Percentiles rank a stretch among this genome's conserved stretches.
phyloP scores from a whole-genome alignment of 35 echinoderm and acorn worm species.

The Apostichopus japonicus region DNA sequence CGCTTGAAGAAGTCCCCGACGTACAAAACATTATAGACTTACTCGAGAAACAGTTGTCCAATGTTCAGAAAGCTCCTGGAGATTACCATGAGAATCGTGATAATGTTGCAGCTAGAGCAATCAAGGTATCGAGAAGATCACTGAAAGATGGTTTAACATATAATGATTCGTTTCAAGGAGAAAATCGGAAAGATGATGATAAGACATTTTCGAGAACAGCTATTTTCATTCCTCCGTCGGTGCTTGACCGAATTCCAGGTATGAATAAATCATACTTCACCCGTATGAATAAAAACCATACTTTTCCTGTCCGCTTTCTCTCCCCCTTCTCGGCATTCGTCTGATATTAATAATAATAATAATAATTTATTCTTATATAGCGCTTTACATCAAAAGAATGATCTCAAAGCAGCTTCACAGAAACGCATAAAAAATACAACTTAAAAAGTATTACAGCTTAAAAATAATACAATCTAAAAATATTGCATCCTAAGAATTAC shows the following conservation, averaged over 20 bases:
- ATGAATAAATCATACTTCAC: neutral
- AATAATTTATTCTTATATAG: no score
- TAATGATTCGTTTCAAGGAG: neutral
- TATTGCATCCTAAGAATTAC: no score
- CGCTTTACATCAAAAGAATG: no score
- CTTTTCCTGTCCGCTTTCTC: no score
- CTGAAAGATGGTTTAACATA: neutral
- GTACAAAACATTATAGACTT: neutral
- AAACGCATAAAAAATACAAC: no score
- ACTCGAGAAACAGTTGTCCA: neutral
- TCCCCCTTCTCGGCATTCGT: no score
- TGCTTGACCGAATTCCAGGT: neutral
- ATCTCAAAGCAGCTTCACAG: no score
- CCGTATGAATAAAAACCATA: no score
- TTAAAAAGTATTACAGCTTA: no score
- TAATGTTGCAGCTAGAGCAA: neutral
- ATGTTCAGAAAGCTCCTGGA: neutral
- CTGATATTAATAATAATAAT: no score
- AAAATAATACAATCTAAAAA: no score
- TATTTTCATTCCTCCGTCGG: neutral
- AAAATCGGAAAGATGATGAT: neutral
- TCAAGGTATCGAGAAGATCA: neutral
- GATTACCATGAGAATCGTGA: neutral
- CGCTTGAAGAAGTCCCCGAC: neutral
- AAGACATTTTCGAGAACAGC: neutral